Percentiles rank a stretch among this genome's conserved stretches.
Conservation (phyloP, 2,888 invertebrate species). For the Byasa hedistus region DNA sequence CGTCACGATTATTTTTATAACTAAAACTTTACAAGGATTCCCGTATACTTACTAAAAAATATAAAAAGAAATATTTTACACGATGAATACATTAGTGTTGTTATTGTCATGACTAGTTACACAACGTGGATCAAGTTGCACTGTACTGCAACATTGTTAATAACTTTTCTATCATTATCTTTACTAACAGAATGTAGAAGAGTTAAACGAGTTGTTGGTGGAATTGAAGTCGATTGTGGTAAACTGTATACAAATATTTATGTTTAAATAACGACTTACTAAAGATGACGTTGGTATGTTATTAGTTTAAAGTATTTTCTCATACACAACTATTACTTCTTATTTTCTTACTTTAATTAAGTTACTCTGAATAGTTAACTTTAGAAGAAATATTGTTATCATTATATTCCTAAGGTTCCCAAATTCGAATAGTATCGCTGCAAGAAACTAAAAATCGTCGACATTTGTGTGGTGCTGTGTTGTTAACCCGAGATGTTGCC, state of each 20-base stretch:
- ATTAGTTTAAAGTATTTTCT: no score
- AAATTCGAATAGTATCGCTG: constrained; percentile 59
- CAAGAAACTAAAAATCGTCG: constrained; percentile 47
- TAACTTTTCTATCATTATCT: constrained; percentile 36
- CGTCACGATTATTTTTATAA: constrained; percentile 16
- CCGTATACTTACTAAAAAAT: constrained; percentile 2
- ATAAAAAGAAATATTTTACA: constrained; percentile 16
- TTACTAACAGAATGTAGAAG: constrained; percentile 43
- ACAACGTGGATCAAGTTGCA: constrained; percentile 12
- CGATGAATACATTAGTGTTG: constrained; percentile 16
- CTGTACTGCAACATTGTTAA: constrained; percentile 16
- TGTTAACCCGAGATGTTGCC: constrained; percentile 52
- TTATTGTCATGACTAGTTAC: constrained; percentile 17
- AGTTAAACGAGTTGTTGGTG: constrained; percentile 64
- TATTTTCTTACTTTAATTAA: not conserved
- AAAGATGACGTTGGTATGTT: no score
- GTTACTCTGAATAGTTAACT: no score
- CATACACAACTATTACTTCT: no score
- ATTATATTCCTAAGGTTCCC: constrained; percentile 45
- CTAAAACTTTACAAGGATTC: constrained; percentile 14
- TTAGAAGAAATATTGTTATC: not conserved
- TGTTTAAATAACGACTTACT: constrained; percentile 2
- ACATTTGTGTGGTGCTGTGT: constrained; percentile 64
- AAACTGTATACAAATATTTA: constrained; percentile 36
- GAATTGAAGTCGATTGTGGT: constrained; percentile 60